Base-by-base conservation (phyloP, 1,140 invertebrate species). In the Gonioctena quinquepunctata region DNA sequence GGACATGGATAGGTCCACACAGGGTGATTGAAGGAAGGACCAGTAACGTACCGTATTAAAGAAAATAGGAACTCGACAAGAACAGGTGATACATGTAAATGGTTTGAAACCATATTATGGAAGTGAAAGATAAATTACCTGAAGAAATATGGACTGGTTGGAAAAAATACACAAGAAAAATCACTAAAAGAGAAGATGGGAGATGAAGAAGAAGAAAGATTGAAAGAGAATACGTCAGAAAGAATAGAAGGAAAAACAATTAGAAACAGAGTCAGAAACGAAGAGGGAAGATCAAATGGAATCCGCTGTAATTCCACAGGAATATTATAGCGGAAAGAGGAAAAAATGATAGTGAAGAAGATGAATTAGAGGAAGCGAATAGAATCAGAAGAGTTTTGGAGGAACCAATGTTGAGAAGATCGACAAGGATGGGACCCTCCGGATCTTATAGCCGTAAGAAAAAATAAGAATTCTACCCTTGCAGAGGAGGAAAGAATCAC, bases 11-110 rank as follows among this genome's bases (percentile, higher is more conserved):
- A 21, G 21, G 54, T 6, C 54, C 21, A 25, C n/a, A 57, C n/a
- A 16, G 54, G 22, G 22, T 62, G 8, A 57, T 25, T 4, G 22
- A 16, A 21, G n/a, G 23, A 21, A 57, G 54, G 54, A 0, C 54
- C 54, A 16, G 54, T 57, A 13, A 57, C 54, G n/a, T 21, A 57
- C 18, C 18, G 23, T 19, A 57, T 0, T 57, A n/a, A 42, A 27
- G 28, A 62, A 19, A 13, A n/a, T 62, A 16, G 28, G 60, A 42
- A 26, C 26, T 2, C n/a, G 25, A 19, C 7, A 62, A 62, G 25
- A 62, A 3, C 28, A 27, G 27, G 19, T 62, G 4, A 21, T 62
- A 4, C 60, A 62, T 33, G 26, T 62, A 27, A 62, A 62, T 27
- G 0, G 60, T 5, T 27, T 62, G 28, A 62, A 62, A 27, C 21